Conservation (phyloP, 2,888 invertebrate species). For the Drosophila helvetica region DNA sequence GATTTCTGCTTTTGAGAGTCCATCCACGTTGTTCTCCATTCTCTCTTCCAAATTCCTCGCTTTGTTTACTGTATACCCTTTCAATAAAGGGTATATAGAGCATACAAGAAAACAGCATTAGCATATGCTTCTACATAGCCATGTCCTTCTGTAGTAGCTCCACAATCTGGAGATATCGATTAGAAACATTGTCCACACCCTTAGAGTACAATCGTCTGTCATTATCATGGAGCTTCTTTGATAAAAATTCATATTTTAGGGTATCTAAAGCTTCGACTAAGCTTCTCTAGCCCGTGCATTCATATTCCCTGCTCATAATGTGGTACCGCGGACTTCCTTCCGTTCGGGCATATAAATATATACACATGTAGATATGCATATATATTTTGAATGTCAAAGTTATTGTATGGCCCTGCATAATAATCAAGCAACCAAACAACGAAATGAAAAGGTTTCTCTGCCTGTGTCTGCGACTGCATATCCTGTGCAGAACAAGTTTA, state of each 20-base stretch:
- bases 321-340: conserved; percentile 31
- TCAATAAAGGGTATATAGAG: not conserved
- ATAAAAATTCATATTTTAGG: not conserved
- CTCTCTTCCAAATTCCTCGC: conserved; percentile 12
- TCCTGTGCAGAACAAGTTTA: conserved; percentile 41
- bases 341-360: conserved; percentile 8
- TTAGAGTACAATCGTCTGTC: not conserved
- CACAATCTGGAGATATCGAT: too few relatives aligned
- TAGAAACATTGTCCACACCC: not conserved
- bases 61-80: not conserved
- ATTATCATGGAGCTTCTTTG: too few relatives aligned
- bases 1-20: conserved; percentile 24
- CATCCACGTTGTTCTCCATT: conserved; percentile 50
- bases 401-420: conserved; percentile 30
- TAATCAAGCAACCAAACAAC: conserved; percentile 10
- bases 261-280: not conserved
- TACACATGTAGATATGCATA: not conserved
- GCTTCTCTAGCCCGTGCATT: not conserved
- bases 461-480: conserved; percentile 6
- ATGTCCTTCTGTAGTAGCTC: too few relatives aligned
- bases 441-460: conserved; percentile 31
- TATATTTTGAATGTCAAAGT: conserved; percentile 42
- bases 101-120: too few relatives aligned
- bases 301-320: conserved; percentile 10
- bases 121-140: too few relatives aligned